Evolutionary conservation across 2,888 invertebrate genomes (phyloP).

Genomic region (Ligdia adustata): DNA sequence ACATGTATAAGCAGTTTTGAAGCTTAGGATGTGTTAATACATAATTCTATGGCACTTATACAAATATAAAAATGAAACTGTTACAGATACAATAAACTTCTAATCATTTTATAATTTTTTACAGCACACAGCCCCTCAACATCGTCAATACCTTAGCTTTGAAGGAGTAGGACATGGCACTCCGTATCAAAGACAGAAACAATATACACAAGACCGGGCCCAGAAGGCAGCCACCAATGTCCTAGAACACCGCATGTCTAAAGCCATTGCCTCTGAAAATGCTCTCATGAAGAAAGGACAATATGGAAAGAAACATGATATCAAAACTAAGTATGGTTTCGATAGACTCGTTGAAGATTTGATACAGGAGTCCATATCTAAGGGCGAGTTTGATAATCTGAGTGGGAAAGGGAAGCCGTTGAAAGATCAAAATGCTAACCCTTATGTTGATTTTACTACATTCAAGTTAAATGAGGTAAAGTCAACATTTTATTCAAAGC

Average conservation of each 20-base stretch:
- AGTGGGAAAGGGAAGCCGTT: conserved; percentile 93
- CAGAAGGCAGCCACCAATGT: conserved; percentile 87
- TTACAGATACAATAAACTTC: no score
- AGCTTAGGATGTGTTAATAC: no score
- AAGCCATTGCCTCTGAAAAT: conserved; percentile 85
- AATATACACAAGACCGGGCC: conserved; percentile 88
- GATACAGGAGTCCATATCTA: conserved; percentile 95
- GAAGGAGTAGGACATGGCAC: conserved; percentile 92
- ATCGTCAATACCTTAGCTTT: conserved; percentile 91
- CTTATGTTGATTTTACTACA: conserved; percentile 94
- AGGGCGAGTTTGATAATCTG: conserved; percentile 94
- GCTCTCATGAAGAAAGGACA: conserved; percentile 86
- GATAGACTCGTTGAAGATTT: conserved; percentile 96
- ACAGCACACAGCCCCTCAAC: conserved; percentile 94
- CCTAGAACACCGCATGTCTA: conserved; percentile 86
- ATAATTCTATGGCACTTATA: no score
- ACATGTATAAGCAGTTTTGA: no score
- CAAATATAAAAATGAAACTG: no score
- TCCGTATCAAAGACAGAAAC: conserved; percentile 90
- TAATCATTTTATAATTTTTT: no score
- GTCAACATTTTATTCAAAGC: no score
- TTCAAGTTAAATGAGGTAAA: conserved; percentile 92
- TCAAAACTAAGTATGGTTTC: conserved; percentile 92
- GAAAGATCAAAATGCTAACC: conserved; percentile 87
- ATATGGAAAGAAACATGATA: conserved; percentile 86